Evolutionary conservation across 2,113 vertebrate species (phyloP).

Genomic region (Campylomormyrus tamandua): DNA sequence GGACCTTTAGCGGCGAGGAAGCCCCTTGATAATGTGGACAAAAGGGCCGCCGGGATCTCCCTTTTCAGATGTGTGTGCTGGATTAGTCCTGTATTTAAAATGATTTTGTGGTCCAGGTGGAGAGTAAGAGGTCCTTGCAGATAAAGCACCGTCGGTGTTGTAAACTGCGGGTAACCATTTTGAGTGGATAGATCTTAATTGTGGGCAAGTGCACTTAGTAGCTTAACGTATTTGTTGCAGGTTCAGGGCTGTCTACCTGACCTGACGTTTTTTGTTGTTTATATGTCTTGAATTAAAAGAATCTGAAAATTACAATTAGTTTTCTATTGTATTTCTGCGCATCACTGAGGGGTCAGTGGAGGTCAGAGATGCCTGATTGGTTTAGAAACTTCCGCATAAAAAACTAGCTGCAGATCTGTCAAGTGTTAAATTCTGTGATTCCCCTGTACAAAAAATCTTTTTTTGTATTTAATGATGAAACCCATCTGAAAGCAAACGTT

Average conservation of each 20-base stretch:
- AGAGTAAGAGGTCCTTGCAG: background rate
- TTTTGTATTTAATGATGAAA: background rate
- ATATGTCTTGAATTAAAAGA: background rate
- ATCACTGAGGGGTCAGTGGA: background rate
- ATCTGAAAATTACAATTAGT: background rate
- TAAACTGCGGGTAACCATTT: background rate
- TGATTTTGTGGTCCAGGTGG: background rate
- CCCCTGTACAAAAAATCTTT: background rate
- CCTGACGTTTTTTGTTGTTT: background rate
- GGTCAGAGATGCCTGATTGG: background rate
- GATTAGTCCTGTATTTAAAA: background rate
- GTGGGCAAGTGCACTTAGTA: background rate
- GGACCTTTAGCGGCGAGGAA: background rate
- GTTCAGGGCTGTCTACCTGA: background rate
- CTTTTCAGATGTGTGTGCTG: background rate
- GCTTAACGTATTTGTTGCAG: background rate
- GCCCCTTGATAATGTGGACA: background rate
- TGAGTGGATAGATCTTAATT: background rate
- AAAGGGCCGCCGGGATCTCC: background rate
- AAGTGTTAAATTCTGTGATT: background rate
- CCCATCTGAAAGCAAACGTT: background rate
- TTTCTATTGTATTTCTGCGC: background rate
- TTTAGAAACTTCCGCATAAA: background rate
- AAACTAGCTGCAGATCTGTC: background rate
- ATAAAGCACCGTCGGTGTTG: background rate